Base-by-base conservation (phyloP, 2,113 vertebrate genomes). In the Chlorodrepanis virens region DNA sequence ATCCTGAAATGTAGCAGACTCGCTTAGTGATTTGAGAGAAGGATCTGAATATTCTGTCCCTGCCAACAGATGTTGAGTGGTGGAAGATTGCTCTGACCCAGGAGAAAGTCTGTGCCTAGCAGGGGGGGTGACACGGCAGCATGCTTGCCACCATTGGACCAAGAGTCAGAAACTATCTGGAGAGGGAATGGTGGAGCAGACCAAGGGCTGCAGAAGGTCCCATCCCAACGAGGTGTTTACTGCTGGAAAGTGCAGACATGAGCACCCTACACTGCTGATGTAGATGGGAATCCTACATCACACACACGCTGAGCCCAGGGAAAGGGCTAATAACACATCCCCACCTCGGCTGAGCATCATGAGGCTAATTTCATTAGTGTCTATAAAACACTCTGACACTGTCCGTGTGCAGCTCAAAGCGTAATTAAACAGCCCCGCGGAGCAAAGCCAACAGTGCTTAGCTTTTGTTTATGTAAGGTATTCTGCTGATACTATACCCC, bases 401-500 rank as follows among this genome's bases (percentile, higher is more conserved):
- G 44, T 79, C 81, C 1, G 1, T 42, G 9, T 15, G 69, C 68
- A 89, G 76, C 65, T 75, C 83, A 67, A 83, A 92, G 67, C 0
- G 0, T 87, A 87, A 93, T 89, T 95, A 95, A 97, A 93, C 71
- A 93, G 64, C 47, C 40, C 3, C 3, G 14, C 67, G n/a, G 35
- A 87, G 96, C 72, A 79, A 75, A 95, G 83, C 64, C 82, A 87
- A 71, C 61, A 75, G 72, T 39, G 70, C 79, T 82, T 76, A 14
- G 4, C 57, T 84, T 93, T 78, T 89, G 75, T 95, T 98, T 97
- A 89, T 70, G 72, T 22, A 80, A 82, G 53, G 69, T 86, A 81
- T 89, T 93, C 92, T 95, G 76, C 83, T 82, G 76, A 81, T 93
- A 93, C 50, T 52, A 7, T 65, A 49, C 76, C 76, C 76, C n/a